Evolutionary conservation across 2,797 vertebrate genomes (phyloP).

Genomic region (Thunnus albacares): DNA sequence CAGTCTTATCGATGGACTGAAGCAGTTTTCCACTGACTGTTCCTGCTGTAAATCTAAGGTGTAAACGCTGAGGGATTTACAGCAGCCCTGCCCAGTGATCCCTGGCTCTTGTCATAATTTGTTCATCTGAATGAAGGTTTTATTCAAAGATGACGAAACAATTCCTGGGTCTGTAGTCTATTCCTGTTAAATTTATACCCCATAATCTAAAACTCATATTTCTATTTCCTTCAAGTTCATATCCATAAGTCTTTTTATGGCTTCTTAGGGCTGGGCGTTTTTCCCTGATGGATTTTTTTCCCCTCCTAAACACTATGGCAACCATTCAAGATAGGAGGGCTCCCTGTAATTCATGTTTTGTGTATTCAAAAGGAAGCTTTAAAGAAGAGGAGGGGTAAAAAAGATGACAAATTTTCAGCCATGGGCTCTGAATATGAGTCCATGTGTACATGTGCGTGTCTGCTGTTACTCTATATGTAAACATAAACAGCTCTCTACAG

Average conservation of each 20-base stretch:
- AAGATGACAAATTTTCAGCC: not conserved
- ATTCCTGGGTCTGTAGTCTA: constrained; percentile 19
- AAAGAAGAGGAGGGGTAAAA: not conserved
- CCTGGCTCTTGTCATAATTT: constrained; percentile 40
- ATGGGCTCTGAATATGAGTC: constrained; percentile 9
- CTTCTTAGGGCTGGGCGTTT: constrained; percentile 15
- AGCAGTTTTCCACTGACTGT: constrained; percentile 18
- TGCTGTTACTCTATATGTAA: constrained; percentile 32
- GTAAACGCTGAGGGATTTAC: constrained; percentile 53
- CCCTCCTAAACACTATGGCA: constrained; percentile 30
- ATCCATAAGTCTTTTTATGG: constrained; percentile 32
- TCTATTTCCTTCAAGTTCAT: constrained; percentile 46
- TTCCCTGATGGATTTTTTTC: constrained; percentile 13
- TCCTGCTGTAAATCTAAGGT: constrained; percentile 48
- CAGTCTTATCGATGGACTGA: not conserved
- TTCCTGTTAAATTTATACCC: constrained; percentile 45
- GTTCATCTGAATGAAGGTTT: constrained; percentile 42
- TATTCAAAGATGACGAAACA: constrained; percentile 50
- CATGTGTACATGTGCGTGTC: constrained; percentile 4
- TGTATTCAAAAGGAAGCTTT: constrained; percentile 18
- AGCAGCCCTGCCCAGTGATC: constrained; percentile 22
- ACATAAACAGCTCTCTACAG: constrained; percentile 50
- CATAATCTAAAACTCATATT: constrained; percentile 45
- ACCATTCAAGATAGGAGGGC: constrained; percentile 10
- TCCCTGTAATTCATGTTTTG: constrained; percentile 43